These are phyloP conservation scores for Poeciliopsis presidionis DNA, from an alignment of 2,797 vertebrate genomes.

Conservation along the genomic window DNA sequence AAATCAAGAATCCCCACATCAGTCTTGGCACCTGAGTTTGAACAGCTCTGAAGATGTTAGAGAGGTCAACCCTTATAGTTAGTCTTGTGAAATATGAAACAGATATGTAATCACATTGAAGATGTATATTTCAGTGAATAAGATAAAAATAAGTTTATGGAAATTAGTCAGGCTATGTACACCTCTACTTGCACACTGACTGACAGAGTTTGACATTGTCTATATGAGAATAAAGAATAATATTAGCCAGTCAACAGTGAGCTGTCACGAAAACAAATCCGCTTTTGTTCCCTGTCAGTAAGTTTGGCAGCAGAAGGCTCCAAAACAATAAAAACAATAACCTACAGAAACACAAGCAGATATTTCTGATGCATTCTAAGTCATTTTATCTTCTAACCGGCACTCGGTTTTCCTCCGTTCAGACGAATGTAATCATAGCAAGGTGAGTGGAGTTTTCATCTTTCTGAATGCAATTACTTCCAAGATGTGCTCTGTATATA, in stretches of 20 bases:
- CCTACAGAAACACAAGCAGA: conserved; percentile 23
- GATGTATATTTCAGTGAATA: conserved; percentile 1
- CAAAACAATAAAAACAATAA: conserved; percentile 1
- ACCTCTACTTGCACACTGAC: conserved; percentile 14
- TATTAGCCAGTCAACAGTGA: conserved; percentile 22
- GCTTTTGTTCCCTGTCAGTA: conserved; percentile 9
- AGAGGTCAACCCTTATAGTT: conserved; percentile 5
- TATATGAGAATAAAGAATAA: conserved; percentile 27
- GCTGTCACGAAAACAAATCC: conserved; percentile 13
- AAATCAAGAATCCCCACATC: conserved; percentile 18
- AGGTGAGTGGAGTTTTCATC: conserved; percentile 22
- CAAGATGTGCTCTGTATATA: conserved; percentile 3
- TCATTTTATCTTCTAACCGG: conserved; percentile 21
- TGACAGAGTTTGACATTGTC: conserved; percentile 7
- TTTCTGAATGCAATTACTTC: conserved; percentile 40
- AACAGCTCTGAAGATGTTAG: background rate
- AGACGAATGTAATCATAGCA: conserved; percentile 26
- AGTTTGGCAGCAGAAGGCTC: conserved; percentile 23
- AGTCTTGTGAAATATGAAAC: background rate
- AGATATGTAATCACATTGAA: background rate
- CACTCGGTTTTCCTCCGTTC: conserved; percentile 9
- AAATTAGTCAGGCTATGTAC: conserved; percentile 12
- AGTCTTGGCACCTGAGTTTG: conserved; percentile 10
- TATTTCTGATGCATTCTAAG: conserved; percentile 5
- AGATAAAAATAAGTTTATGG: background rate